A percentile compares a stretch with the other conserved stretches of the same genome.
phyloP scores from a whole-genome alignment of 2,888 invertebrate species.

The Lithophane socia region DNA sequence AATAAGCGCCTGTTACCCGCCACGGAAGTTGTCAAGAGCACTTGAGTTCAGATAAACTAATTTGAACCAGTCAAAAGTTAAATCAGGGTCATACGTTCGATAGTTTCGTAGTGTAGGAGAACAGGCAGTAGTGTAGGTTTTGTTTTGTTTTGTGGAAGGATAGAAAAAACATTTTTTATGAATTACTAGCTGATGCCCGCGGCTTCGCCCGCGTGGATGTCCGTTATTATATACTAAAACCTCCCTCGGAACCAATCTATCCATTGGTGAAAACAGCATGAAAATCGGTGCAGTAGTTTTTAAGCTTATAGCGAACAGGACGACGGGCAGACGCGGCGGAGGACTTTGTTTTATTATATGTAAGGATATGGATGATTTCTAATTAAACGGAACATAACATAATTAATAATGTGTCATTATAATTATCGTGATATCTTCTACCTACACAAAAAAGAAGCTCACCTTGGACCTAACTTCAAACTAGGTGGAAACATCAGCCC shows the following conservation, averaged over 20 bases:
- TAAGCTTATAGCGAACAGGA: too few species aligned
- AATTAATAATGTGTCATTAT: too few species aligned
- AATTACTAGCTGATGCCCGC: too few species aligned
- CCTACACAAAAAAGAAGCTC: background rate
- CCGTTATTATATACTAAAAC: too few species aligned
- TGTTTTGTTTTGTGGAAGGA: background rate
- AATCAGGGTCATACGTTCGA: constrained; percentile 77
- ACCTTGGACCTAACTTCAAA: background rate
- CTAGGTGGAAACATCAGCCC: background rate
- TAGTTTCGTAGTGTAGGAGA: constrained; percentile 52
- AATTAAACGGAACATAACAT: too few species aligned
- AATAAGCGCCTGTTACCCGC: constrained; percentile 71
- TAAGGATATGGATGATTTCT: too few species aligned
- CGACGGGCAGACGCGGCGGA: too few species aligned
- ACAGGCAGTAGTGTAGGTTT: constrained; percentile 20
- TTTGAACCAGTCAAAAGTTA: constrained; percentile 81
- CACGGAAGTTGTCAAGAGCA: constrained; percentile 85
- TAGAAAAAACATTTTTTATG: background rate
- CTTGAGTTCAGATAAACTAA: constrained; percentile 83
- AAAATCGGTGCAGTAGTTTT: too few species aligned
- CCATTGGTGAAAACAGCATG: too few species aligned
- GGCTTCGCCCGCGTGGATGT: too few species aligned
- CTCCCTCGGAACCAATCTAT: too few species aligned
- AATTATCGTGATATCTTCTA: background rate
- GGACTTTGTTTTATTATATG: too few species aligned